phyloP scores from a whole-genome alignment of 2,797 vertebrate species.

The Neoniphon sammara region DNA sequence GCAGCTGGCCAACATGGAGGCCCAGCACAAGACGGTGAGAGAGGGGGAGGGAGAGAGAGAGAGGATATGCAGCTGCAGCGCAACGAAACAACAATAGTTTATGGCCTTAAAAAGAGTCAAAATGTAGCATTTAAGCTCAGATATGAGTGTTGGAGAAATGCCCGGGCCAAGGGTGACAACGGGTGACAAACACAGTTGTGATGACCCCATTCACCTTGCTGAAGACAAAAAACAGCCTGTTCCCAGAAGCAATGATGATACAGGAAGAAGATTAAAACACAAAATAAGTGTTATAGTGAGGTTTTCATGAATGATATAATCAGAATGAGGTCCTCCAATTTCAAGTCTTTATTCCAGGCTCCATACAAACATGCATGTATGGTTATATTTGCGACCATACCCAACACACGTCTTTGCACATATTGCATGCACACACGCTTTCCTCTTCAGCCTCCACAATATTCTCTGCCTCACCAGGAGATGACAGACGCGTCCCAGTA shows the following conservation, averaged over 20 bases:
- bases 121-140: conserved; percentile 52
- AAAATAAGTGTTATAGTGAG: conserved; percentile 7
- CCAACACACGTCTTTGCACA: conserved; percentile 21
- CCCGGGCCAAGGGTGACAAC: conserved; percentile 37
- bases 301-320: conserved; percentile 3
- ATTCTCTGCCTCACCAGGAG: conserved; percentile 59
- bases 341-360: neutral
- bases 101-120: conserved; percentile 40
- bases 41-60: neutral
- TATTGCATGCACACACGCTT: conserved; percentile 8
- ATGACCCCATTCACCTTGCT: conserved; percentile 60
- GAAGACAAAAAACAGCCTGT: conserved; percentile 38
- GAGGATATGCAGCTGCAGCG: conserved; percentile 29
- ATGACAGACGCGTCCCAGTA: conserved; percentile 63
- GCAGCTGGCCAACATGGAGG: conserved; percentile 80
- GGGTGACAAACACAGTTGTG: conserved; percentile 54
- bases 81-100: conserved; percentile 39
- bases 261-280: conserved; percentile 21
- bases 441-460: conserved; percentile 33
- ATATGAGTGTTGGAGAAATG: conserved; percentile 53
- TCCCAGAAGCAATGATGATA: conserved; percentile 34
- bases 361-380: neutral
- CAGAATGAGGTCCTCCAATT: neutral
- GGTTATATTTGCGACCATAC: neutral
- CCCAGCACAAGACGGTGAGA: conserved; percentile 78